A percentile compares a stretch with the other conserved stretches of the same genome.
These are phyloP conservation scores for Myripristis murdjan DNA, from an alignment of 2,797 vertebrate genomes.

Conservation along the genomic window DNA sequence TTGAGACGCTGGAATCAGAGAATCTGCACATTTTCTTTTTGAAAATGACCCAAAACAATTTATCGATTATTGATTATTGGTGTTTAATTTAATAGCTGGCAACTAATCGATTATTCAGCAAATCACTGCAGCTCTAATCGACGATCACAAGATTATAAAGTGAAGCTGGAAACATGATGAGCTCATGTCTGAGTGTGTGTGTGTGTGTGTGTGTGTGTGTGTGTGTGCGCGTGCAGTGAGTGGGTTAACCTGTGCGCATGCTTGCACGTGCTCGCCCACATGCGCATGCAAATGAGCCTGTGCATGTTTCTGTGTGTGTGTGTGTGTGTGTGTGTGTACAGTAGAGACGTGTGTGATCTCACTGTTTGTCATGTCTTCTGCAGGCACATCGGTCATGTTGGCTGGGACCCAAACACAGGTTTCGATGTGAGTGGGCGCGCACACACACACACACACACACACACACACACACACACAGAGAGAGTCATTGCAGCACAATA, in stretches of 20 bases:
- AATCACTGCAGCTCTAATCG: too few relatives aligned
- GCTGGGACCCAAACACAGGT: conserved; percentile 99
- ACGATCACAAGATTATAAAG: too few relatives aligned
- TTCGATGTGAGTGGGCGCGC: conserved; percentile 93
- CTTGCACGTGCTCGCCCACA: conserved; percentile 5
- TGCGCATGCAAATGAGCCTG: conserved; percentile 28
- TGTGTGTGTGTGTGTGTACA: conserved; percentile 38
- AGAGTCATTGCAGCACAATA: conserved; percentile 75
- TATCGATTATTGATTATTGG: too few relatives aligned
- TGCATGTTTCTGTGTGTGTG: too few relatives aligned
- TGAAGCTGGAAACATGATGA: conserved; percentile 34
- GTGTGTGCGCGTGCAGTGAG: conserved; percentile 7
- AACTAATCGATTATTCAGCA: too few relatives aligned
- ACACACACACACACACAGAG: conserved; percentile 26
- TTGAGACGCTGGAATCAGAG: too few relatives aligned
- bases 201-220: conserved; percentile 51
- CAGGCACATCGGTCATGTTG: conserved; percentile 97
- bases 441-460: conserved; percentile 38
- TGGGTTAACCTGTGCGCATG: conserved; percentile 53
- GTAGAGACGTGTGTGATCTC: conserved; percentile 28
- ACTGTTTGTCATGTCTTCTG: conserved; percentile 18
- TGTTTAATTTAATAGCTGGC: too few relatives aligned
- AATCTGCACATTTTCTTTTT: too few relatives aligned
- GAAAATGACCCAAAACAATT: too few relatives aligned
- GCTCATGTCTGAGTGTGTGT: conserved; percentile 31